A percentile compares a stretch with the other conserved stretches of the same genome.
Conservation (phyloP, 2,888 invertebrate genomes). For the Acheta domesticus region DNA sequence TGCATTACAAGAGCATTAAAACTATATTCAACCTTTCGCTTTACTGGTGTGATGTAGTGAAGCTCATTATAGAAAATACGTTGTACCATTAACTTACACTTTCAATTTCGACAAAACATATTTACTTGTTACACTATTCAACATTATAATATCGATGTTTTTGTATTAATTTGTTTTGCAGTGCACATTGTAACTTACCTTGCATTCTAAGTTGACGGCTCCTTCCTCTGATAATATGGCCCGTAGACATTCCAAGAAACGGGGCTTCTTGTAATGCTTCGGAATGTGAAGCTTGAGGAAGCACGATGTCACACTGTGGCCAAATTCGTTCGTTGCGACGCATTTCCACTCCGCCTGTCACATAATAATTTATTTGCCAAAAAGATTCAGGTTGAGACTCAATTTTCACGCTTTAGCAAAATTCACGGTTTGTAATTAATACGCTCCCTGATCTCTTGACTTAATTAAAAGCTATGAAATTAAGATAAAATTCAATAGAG, state of each 20-base stretch:
- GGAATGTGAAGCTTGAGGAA: constrained; percentile 81
- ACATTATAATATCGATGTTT: too few relatives aligned
- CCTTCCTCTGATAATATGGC: constrained; percentile 85
- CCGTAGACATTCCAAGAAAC: constrained; percentile 78
- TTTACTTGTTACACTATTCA: too few relatives aligned
- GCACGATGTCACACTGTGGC: constrained; percentile 83
- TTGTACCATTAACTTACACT: too few relatives aligned
- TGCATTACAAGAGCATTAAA: too few relatives aligned
- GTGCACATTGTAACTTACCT: constrained; percentile 46
- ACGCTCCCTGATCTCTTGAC: too few relatives aligned
- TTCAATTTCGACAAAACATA: too few relatives aligned
- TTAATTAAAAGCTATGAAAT: too few relatives aligned
- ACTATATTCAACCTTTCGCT: too few relatives aligned
- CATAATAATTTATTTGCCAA: constrained; percentile 21
- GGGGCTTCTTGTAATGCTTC: constrained; percentile 82
- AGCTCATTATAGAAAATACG: too few relatives aligned
- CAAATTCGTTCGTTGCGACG: constrained; percentile 83
- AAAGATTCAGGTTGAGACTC: background rate
- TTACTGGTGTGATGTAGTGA: too few relatives aligned
- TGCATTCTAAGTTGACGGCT: constrained; percentile 87
- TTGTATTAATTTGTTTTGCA: too few relatives aligned
- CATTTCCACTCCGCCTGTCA: constrained; percentile 82
- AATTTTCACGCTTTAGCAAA: background rate
- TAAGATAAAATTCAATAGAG: too few relatives aligned
- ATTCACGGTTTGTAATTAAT: background rate